These are phyloP conservation scores for Falco berigora DNA, from an alignment of 2,797 vertebrate genomes.

Conservation along the genomic window DNA sequence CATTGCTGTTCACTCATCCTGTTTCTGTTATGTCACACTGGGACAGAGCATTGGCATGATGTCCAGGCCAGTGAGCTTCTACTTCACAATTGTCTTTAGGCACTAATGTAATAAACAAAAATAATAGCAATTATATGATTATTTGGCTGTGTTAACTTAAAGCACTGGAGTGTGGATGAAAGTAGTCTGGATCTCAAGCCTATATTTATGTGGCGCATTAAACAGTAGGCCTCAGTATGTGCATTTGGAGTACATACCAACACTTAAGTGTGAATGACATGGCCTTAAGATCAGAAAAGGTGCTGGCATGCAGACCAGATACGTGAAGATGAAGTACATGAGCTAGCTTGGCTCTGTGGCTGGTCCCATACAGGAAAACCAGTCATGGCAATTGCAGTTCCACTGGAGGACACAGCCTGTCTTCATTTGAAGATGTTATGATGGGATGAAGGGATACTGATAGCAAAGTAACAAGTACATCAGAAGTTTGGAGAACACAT, in stretches of 20 bases:
- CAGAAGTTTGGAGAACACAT: background rate
- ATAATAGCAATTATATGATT: background rate
- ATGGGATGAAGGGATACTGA: background rate
- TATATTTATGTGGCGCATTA: background rate
- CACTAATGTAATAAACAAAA: background rate
- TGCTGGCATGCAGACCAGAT: background rate
- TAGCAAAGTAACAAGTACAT: background rate
- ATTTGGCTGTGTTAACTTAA: background rate
- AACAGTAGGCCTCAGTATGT: background rate
- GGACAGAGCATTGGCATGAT: background rate
- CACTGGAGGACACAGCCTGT: background rate
- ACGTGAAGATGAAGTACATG: background rate
- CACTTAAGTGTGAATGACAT: background rate
- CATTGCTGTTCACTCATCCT: background rate
- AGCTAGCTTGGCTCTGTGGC: background rate
- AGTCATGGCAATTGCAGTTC: background rate
- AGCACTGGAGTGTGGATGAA: background rate
- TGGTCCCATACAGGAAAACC: background rate
- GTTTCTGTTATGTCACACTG: background rate
- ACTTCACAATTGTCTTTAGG: background rate
- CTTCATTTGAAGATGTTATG: background rate
- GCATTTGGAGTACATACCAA: background rate
- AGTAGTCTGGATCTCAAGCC: background rate
- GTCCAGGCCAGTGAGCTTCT: background rate
- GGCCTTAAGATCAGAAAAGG: background rate